These are phyloP conservation scores for Drosophila nr. fundita DNA, from an alignment of 2,888 invertebrate genomes.

Conservation along the genomic window DNA sequence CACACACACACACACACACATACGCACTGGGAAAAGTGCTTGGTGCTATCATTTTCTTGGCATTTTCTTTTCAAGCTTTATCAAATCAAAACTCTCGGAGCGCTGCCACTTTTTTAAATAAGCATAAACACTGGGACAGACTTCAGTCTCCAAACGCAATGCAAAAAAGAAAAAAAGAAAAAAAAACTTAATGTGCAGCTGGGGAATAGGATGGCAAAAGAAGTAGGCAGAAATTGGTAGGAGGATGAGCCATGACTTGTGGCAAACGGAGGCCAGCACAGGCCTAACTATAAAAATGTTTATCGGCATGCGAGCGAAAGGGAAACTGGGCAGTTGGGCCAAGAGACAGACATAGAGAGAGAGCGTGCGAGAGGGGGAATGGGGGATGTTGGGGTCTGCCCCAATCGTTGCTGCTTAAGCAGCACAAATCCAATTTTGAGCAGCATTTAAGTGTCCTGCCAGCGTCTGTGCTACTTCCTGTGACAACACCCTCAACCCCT, in stretches of 20 bases:
- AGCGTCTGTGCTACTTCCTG: constrained; percentile 55
- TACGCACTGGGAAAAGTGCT: constrained; percentile 4
- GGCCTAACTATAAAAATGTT: constrained; percentile 77
- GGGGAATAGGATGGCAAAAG: constrained; percentile 59
- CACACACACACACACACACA: constrained; percentile 3
- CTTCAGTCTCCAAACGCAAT: constrained; percentile 2
- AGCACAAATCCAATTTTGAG: constrained; percentile 77
- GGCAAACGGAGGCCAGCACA: constrained; percentile 45
- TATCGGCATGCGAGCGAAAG: constrained; percentile 60
- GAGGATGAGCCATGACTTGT: constrained; percentile 76
- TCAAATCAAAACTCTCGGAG: constrained; percentile 77
- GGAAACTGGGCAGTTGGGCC: neutral
- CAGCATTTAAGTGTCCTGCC: constrained; percentile 71
- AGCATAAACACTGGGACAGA: constrained; percentile 71
- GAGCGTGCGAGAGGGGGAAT: neutral
- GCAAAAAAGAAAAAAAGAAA: neutral
- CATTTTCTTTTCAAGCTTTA: constrained; percentile 66
- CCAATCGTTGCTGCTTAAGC: constrained; percentile 43
- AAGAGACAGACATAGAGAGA: neutral
- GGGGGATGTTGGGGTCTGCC: neutral
- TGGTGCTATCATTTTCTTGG: constrained; percentile 51
- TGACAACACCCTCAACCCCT: constrained; percentile 14
- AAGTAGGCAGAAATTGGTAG: constrained; percentile 23
- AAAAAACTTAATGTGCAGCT: constrained; percentile 71
- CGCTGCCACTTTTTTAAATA: constrained; percentile 76